Percentiles rank a stretch among this genome's conserved stretches.
Conservation (phyloP, 2,797 vertebrate species). For the Sebastes steindachneri region DNA sequence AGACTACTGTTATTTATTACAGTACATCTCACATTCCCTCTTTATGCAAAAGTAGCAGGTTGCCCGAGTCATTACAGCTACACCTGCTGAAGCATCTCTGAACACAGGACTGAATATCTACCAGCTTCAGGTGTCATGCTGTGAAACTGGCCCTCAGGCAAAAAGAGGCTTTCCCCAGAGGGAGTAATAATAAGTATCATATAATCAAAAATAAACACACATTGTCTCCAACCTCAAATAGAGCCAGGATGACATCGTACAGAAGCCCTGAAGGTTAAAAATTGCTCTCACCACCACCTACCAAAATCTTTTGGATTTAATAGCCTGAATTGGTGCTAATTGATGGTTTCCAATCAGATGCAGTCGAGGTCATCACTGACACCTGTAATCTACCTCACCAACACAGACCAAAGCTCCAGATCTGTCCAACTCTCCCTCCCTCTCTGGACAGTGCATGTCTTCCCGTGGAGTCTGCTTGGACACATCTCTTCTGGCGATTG, state of each 20-base stretch:
- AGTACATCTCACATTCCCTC: background rate
- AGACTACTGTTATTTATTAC: background rate
- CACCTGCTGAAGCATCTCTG: background rate
- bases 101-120: background rate
- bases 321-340: background rate
- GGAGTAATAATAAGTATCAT: background rate
- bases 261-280: background rate
- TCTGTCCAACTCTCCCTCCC: background rate
- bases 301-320: background rate
- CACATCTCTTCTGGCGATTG: constrained; percentile 49
- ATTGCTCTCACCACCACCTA: background rate
- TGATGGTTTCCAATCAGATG: constrained; percentile 8
- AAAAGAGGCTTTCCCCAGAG: background rate
- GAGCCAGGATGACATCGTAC: background rate
- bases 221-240: background rate
- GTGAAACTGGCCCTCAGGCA: constrained; percentile 3
- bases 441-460: constrained; percentile 22
- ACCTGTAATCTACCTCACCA: constrained; percentile 15
- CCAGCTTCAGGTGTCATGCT: background rate
- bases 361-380: background rate
- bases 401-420: background rate
- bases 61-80: background rate
- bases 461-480: constrained; percentile 30
- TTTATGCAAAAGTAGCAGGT: background rate
- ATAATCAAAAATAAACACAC: constrained; percentile 2